Percentiles rank a stretch among this genome's conserved stretches.
These are phyloP conservation scores for Mactra quadrangularis DNA, from an alignment of 1,140 invertebrate species.

Conservation along the genomic window DNA sequence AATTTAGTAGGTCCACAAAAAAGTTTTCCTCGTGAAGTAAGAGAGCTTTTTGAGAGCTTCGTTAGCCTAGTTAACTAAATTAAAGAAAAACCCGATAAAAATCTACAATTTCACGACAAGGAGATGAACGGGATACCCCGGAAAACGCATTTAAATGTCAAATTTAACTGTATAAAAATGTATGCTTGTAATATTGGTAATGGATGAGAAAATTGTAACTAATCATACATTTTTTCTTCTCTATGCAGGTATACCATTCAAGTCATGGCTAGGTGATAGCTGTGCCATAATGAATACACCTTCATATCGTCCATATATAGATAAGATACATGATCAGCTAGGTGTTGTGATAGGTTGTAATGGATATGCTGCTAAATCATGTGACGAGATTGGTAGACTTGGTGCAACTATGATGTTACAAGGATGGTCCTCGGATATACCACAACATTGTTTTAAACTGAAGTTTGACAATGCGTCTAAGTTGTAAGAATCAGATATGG, in stretches of 20 bases:
- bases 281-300: conserved; percentile 13
- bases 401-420: conserved; percentile 14
- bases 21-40: no score
- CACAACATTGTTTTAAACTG: not conserved
- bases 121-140: no score
- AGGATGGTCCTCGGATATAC: conserved; percentile 13
- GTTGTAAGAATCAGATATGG: no score
- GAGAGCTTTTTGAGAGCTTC: no score
- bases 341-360: conserved; percentile 20
- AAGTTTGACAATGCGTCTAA: not conserved
- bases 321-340: conserved; percentile 19
- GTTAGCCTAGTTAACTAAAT: no score
- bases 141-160: no score
- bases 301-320: conserved; percentile 1
- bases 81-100: no score
- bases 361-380: conserved; percentile 8
- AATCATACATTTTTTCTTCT: conserved; percentile 2
- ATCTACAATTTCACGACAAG: no score
- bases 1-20: no score
- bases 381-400: conserved; percentile 33
- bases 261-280: not conserved
- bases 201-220: no score
- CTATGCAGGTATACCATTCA: not conserved
- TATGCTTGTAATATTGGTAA: no score
- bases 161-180: no score